Evolutionary conservation across 2,113 vertebrate species (phyloP).

Genomic region (Macrotis lagotis): DNA sequence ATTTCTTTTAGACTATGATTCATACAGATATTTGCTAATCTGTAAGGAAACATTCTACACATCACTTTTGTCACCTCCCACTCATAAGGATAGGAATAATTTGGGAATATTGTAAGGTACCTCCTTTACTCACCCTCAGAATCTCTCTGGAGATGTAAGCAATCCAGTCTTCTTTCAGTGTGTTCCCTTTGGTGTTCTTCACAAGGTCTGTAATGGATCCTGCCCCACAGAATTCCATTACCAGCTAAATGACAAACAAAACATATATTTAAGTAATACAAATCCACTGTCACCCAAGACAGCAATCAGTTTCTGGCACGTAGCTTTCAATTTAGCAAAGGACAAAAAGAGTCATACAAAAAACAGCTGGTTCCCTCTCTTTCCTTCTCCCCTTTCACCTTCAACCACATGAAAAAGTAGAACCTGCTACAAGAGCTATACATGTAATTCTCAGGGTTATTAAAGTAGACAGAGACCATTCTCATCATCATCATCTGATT

Average conservation of each 20-base stretch:
- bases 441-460: background rate
- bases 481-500: constrained; percentile 56
- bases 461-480: constrained; percentile 12
- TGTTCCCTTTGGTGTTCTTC: constrained; percentile 99
- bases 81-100: accelerated
- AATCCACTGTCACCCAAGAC: background rate
- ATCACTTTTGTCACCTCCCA: background rate
- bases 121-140: constrained; percentile 88
- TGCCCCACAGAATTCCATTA: constrained; percentile 99
- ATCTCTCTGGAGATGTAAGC: constrained; percentile 99
- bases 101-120: accelerated
- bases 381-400: background rate
- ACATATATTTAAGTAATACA: constrained; percentile 1
- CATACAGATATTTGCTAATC: background rate
- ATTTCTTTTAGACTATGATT: background rate
- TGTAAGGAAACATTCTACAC: background rate
- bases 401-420: background rate
- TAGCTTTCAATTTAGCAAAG: background rate
- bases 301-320: background rate
- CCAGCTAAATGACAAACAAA: constrained; percentile 87
- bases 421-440: background rate
- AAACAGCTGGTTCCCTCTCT: background rate
- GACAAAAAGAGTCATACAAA: background rate
- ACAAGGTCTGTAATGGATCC: constrained; percentile 99
- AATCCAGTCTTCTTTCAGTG: constrained; percentile 99